These are phyloP conservation scores for Pteruthius melanotis DNA, from an alignment of 2,113 vertebrate species.

Conservation along the genomic window DNA sequence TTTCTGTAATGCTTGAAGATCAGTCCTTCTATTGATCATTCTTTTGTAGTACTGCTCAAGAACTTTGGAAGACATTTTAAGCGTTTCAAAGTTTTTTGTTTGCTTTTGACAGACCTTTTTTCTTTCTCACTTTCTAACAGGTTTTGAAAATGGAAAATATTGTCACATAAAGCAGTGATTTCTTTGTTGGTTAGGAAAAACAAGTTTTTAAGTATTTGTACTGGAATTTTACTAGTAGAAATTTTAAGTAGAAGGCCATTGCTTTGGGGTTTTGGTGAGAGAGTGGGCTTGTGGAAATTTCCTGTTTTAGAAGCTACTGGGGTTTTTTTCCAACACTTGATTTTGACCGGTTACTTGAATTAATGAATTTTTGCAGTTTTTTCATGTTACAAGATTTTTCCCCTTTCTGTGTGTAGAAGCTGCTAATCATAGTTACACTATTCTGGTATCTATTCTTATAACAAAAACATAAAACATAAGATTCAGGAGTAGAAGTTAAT, in stretches of 20 bases:
- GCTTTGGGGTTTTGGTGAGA: not conserved
- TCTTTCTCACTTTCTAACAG: not conserved
- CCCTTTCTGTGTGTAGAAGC: not conserved
- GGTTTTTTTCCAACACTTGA: not conserved
- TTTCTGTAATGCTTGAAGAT: not conserved
- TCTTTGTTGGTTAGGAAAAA: not conserved
- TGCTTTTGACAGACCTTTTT: not conserved
- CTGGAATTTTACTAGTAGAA: not conserved
- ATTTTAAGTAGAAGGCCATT: not conserved
- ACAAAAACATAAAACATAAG: not conserved
- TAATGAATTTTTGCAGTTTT: not conserved
- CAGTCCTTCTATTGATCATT: not conserved
- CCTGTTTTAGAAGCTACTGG: not conserved
- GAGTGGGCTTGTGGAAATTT: not conserved
- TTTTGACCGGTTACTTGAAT: not conserved
- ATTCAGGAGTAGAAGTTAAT: not conserved
- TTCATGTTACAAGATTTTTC: not conserved
- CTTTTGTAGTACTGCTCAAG: not conserved
- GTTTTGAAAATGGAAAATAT: not conserved
- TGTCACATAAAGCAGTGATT: not conserved
- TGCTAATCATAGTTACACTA: not conserved
- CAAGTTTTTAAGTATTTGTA: not conserved
- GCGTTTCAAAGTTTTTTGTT: not conserved
- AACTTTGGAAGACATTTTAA: not conserved
- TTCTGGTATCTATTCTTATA: not conserved